Evolutionary conservation across 2,888 invertebrate species (phyloP), one percentile per base, ranked within the genome.

Genomic region (Pseudeuparius sepicola): DNA sequence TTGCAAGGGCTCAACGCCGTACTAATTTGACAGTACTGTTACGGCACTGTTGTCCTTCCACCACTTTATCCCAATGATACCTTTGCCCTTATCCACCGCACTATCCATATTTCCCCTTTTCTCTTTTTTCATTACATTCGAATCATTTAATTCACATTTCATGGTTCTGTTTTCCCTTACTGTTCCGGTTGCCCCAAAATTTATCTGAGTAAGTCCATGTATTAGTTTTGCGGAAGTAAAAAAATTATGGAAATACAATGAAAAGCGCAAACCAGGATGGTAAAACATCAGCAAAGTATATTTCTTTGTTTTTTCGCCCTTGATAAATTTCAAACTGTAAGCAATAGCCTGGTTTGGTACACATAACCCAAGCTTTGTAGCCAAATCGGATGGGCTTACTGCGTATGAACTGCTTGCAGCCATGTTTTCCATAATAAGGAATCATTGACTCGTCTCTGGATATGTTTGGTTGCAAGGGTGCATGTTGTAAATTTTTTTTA

Each of bases 21-120:
- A n/a, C n/a, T 26, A n/a, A 26, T 26, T 26, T 10, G 26, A 6
- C 26, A 10, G 6, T 9, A 26, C 7, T 9, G 9, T 26, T n/a
- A 26, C 26, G 11, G 11, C 10, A 26, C 10, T 26, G 26, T 26
- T 26, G 10, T 26, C 26, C 26, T 26, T 26, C 10, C 26, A 26
- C n/a, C n/a, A n/a, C 11, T 10, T 6, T 7, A 26, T 10, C 6
- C 26, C 26, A 9, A 26, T 12, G 10, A 26, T 10, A 26, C 10
- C 10, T 7, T 26, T 26, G 10, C 11, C 7, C 7, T 26, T 26
- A 26, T 26, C 26, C 6, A 26, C 7, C 10, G 26, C 26, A 26
- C 7, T 7, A 10, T 10, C 6, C 26, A 26, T 26, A 10, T 6
- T 7, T 6, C 9, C 26, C 10, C 26, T 26, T 7, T 26, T 10